Percentiles rank a stretch among this genome's conserved stretches.
Conservation (phyloP, 2,888 invertebrate species). For the Isotomurus palustris region DNA sequence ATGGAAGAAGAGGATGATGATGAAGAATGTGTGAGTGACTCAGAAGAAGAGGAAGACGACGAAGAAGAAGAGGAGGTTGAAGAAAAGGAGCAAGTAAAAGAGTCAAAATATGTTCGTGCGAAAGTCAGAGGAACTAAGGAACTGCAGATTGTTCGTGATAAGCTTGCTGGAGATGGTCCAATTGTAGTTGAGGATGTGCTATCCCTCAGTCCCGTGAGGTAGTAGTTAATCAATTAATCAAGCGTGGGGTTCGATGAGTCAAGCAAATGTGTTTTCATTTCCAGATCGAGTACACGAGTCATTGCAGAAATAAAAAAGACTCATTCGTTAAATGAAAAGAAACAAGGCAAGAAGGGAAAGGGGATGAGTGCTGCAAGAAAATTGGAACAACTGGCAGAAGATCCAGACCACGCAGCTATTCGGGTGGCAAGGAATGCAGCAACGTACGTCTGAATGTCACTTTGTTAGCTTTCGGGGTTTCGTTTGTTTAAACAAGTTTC, state of each 20-base stretch:
- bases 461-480: too few species aligned
- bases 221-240: not conserved
- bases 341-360: not conserved
- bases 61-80: not conserved
- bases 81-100: too few species aligned
- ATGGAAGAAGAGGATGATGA: not conserved
- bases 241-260: not conserved
- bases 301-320: not conserved
- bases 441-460: constrained; percentile 10
- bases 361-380: constrained; percentile 20
- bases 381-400: constrained; percentile 22
- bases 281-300: not conserved
- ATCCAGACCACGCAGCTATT: constrained; percentile 24
- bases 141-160: too few species aligned
- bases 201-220: not conserved
- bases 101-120: too few species aligned
- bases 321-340: constrained; percentile 15
- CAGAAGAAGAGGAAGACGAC: not conserved
- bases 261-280: not conserved
- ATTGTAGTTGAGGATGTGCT: not conserved
- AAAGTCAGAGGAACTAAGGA: too few species aligned
- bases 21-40: not conserved
- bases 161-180: not conserved
- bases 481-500: not conserved
- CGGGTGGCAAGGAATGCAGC: constrained; percentile 20